Evolutionary conservation across 2,113 vertebrate species (phyloP).

Genomic region (Nematolebias whitei): DNA sequence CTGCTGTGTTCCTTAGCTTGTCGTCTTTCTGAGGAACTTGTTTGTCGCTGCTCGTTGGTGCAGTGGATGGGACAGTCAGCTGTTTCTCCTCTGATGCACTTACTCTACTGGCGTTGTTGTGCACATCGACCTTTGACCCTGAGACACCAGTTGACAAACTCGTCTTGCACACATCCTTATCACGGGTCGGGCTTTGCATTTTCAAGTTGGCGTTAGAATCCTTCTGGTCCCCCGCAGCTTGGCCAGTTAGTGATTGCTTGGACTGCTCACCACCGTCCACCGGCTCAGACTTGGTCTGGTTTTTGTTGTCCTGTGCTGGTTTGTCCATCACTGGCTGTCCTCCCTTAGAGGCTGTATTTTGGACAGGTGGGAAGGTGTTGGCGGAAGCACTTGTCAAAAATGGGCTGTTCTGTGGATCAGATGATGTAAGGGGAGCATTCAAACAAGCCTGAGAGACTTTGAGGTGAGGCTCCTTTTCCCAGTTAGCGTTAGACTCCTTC

Average conservation of each 20-base stretch:
- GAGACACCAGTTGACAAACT: conserved; percentile 38
- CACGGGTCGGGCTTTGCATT: conserved; percentile 35
- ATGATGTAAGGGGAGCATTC: conserved; percentile 20
- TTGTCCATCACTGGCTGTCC: conserved; percentile 32
- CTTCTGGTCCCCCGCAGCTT: conserved; percentile 25
- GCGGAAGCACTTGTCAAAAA: conserved; percentile 17
- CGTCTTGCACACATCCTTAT: conserved; percentile 34
- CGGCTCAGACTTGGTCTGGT: conserved; percentile 40
- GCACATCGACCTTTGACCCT: conserved; percentile 44
- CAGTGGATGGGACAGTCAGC: conserved; percentile 29
- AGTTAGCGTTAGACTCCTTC: conserved; percentile 74
- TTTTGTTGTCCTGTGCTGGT: conserved; percentile 40
- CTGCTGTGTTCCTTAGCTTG: conserved; percentile 27
- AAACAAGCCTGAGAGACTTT: conserved; percentile 72
- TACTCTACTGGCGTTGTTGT: conserved; percentile 47
- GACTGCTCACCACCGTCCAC: conserved; percentile 37
- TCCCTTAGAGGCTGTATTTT: conserved; percentile 33
- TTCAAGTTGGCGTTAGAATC: conserved; percentile 69
- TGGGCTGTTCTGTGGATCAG: conserved; percentile 41
- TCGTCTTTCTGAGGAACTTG: conserved; percentile 33
- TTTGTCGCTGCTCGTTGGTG: conserved; percentile 27
- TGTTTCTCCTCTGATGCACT: conserved; percentile 24
- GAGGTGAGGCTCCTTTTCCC: conserved; percentile 66
- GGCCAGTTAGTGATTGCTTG: conserved; percentile 31
- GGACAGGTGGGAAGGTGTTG: conserved; percentile 17